Base-by-base conservation (phyloP, 2,797 vertebrate species). In the Phalanger gymnotis region DNA sequence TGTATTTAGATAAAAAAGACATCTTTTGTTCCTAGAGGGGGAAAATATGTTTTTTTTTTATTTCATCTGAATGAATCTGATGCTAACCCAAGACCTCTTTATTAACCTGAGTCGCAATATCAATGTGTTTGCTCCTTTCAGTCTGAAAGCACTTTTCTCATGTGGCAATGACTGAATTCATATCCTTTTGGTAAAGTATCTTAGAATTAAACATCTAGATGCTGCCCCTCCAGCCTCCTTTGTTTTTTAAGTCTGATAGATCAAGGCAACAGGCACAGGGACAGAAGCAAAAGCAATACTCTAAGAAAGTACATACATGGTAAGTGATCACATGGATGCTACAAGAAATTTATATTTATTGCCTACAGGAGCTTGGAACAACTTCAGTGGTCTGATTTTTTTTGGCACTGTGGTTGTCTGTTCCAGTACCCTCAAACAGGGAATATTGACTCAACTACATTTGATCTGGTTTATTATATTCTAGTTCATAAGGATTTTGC, bases 81-180 rank as follows among this genome's bases (percentile, higher is more conserved):
- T 96, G 91, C 91, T 96, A 92, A 61, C 31, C 61, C 52, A 91
- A 95, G 53, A 90, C 81, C 54, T 97, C 92, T 92, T 96, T 9
- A 54, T 96, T 95, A 97, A 94, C 92, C 31, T 30, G 90, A 96
- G 22, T 91, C 95, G 94, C 97, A 98, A 89, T 90, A 93, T 14
- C 91, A 56, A 22, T 31, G 2, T 47, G 95, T 97, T 89, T 90
- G 30, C 91, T 93, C 57, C 51, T 96, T 90, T 34, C 57, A 94
- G 19, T 6, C 81, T 95, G 40, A 51, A 98, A 96, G 22, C 94
- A 40, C 16, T 95, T 94, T 91, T 90, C 93, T 12, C 61, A 92
- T 97, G 92, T 90, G 27, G 19, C 12, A 94, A 61, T 61, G 0
- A 14, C n/a, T 95, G 95, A 95, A 91, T 89, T 94, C 61, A 2